Conservation (phyloP, 2,797 vertebrate genomes). For the Scleropages formosus region DNA sequence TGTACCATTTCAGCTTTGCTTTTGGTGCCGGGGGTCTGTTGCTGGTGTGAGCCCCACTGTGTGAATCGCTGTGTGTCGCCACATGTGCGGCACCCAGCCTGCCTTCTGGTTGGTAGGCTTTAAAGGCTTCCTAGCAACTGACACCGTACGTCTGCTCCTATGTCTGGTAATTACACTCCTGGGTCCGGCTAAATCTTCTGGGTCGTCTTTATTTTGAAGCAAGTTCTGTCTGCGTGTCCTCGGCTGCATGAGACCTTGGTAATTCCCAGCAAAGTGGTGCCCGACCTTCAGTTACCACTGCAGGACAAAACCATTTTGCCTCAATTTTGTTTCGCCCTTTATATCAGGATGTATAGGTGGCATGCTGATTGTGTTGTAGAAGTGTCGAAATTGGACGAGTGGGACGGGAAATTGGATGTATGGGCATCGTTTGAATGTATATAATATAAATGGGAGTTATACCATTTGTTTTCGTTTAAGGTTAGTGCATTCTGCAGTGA, state of each 20-base stretch:
- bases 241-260: not conserved
- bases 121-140: slow-evolving; percentile 50
- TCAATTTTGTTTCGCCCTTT: not conserved
- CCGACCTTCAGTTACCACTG: not conserved
- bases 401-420: too few relatives aligned
- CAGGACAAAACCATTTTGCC: not conserved
- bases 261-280: not conserved
- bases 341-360: not conserved
- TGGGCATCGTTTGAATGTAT: too few relatives aligned
- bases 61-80: too few relatives aligned
- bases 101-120: slow-evolving; percentile 49
- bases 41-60: too few relatives aligned
- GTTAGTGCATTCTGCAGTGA: too few relatives aligned
- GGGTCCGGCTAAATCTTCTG: slow-evolving; percentile 44
- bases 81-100: slow-evolving; percentile 7
- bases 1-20: too few relatives aligned
- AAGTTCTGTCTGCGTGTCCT: too few relatives aligned
- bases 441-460: too few relatives aligned
- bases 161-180: slow-evolving; percentile 60
- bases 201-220: slow-evolving; percentile 36
- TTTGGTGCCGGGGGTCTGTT: too few relatives aligned
- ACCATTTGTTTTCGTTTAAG: too few relatives aligned
- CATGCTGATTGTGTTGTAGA: not conserved
- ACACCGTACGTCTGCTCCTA: slow-evolving; percentile 44
- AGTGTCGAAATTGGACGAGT: not conserved